Evolutionary conservation across 2,888 invertebrate genomes (phyloP).

Genomic region (Notocelia uddmanniana): DNA sequence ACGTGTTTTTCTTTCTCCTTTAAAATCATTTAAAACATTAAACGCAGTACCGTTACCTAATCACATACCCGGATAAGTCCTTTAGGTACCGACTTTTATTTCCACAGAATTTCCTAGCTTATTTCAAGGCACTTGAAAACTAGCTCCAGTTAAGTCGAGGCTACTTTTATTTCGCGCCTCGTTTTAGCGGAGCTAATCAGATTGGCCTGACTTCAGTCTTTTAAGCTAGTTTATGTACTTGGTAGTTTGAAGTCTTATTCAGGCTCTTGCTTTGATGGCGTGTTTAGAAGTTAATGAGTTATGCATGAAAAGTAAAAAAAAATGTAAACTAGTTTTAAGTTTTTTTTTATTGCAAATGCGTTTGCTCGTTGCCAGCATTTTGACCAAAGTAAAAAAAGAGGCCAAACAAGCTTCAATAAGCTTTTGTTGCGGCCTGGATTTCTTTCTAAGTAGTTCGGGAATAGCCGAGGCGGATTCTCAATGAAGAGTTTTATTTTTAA

Average conservation of each 20-base stretch:
- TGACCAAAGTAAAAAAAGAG: too few species aligned
- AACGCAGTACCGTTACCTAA: background rate
- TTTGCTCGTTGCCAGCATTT: too few species aligned
- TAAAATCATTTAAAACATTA: background rate
- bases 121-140: constrained; percentile 1
- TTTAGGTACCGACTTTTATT: background rate
- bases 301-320: background rate
- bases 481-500: too few species aligned
- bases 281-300: background rate
- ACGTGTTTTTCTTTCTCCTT: background rate
- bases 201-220: constrained; percentile 24
- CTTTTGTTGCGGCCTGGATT: too few species aligned
- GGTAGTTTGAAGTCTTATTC: constrained; percentile 16
- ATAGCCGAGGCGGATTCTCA: too few species aligned
- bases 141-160: constrained; percentile 13
- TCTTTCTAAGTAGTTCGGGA: too few species aligned
- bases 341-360: too few species aligned
- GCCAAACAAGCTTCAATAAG: too few species aligned
- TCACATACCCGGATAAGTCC: background rate
- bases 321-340: too few species aligned
- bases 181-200: constrained; percentile 35
- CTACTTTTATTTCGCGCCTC: constrained; percentile 22
- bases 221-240: constrained; percentile 13
- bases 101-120: background rate
- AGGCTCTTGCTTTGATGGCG: background rate